Percentiles rank a stretch among this genome's conserved stretches.
Conservation (phyloP, 1,140 invertebrate species). For the Venturia canescens region DNA sequence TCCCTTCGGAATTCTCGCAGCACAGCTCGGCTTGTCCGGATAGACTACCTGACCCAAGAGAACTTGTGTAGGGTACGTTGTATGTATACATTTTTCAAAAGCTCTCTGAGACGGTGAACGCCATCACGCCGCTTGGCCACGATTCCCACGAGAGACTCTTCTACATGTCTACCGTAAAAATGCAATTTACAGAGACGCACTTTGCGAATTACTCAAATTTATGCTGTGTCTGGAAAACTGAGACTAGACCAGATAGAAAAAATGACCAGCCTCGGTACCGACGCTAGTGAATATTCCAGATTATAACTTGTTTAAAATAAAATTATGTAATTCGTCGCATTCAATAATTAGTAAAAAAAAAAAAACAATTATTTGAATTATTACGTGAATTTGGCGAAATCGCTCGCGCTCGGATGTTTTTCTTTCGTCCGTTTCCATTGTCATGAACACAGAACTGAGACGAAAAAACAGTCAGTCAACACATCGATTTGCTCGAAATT, state of each 20-base stretch:
- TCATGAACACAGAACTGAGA: no score
- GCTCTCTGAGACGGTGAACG: neutral
- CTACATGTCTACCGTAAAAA: conserved; percentile 22
- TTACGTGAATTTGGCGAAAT: no score
- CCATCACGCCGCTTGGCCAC: neutral
- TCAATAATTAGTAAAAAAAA: conserved; percentile 61
- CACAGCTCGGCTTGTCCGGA: neutral
- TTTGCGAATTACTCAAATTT: conserved; percentile 29
- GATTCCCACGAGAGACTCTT: conserved; percentile 21
- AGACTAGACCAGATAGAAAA: neutral
- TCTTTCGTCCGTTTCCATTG: no score
- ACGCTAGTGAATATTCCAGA: no score
- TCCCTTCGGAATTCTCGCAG: neutral
- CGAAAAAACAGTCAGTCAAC: no score
- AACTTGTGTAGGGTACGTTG: neutral
- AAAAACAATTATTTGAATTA: neutral
- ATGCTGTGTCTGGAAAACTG: conserved; percentile 16
- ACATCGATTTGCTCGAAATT: no score
- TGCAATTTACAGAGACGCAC: conserved; percentile 31
- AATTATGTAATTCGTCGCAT: neutral
- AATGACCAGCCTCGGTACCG: neutral
- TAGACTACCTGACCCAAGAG: neutral
- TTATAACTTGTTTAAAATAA: no score
- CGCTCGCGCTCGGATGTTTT: no score
- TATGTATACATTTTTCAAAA: conserved; percentile 21